Conservation (phyloP, 2,113 vertebrate genomes). For the Tragelaphus buxtoni region DNA sequence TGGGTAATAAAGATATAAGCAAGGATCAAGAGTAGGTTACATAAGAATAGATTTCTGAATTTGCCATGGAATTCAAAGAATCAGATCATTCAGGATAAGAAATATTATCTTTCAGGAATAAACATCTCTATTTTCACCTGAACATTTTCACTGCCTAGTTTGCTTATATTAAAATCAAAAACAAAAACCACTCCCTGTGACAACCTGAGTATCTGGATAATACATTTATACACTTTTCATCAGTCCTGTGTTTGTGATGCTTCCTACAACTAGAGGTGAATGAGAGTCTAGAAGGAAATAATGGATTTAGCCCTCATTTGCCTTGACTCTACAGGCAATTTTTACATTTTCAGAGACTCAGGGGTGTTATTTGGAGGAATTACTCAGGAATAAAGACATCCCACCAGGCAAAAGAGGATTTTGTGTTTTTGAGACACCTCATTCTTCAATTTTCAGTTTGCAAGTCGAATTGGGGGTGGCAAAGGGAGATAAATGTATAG, state of each 20-base stretch:
- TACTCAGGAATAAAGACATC: constrained; percentile 58
- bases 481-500: neutral
- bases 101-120: neutral
- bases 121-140: neutral
- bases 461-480: constrained; percentile 10
- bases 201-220: neutral
- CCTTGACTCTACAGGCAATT: constrained; percentile 33
- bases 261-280: constrained; percentile 17
- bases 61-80: neutral
- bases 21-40: neutral
- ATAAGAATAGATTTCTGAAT: neutral
- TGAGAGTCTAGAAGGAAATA: constrained; percentile 19
- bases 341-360: constrained; percentile 56
- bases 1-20: neutral
- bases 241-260: neutral
- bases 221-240: constrained; percentile 21
- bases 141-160: neutral
- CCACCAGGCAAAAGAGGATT: constrained; percentile 19
- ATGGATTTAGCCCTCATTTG: constrained; percentile 44
- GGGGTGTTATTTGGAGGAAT: constrained; percentile 55
- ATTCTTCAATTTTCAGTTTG: constrained; percentile 35
- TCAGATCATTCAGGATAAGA: neutral
- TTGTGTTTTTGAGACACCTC: constrained; percentile 9
- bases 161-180: constrained; percentile 25
- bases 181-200: neutral